Base-by-base conservation (phyloP, 2,113 vertebrate species). In the Oplegnathus fasciatus region DNA sequence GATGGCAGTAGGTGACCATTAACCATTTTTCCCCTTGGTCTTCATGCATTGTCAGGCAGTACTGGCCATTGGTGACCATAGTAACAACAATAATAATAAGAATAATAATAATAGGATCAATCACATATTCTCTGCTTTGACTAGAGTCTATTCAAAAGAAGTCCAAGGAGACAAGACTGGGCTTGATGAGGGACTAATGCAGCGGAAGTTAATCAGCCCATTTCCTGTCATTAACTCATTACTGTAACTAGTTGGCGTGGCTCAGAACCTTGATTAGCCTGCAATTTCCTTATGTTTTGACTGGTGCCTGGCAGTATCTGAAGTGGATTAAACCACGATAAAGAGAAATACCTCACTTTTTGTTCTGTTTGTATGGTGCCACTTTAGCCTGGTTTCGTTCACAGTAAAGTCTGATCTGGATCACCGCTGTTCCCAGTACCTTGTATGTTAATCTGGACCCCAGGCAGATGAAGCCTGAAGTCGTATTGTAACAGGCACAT, bases 211-310 rank as follows among this genome's bases (percentile, higher is more conserved):
- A 30, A 32, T 52, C n/a, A 15, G 30, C 67, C 66, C 69, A 66
- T 84, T 93, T 92, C 85, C 65, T 79, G 82, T 81, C 57, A 85
- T 93, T 91, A 77, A 44, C 40, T 61, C 34, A 37, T 37, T 37
- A 6, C 55, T 28, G 14, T 52, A 37, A 4, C 34, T n/a, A n/a
- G n/a, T 82, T 83, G 42, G 44, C 4, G 14, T 7, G 10, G 3
- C 26, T 78, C 7, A 0, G 40, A 65, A 57, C 86, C 74, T 84
- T 84, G 75, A 91, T 90, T 82, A 75, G 40, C 4, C 54, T 58
- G 75, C 22, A 62, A 50, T 90, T 91, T 89, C 79, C 85, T 84
- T 2, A 20, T 86, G 80, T 80, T 86, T 58, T 40, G 40, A 22
- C 40, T 15, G 65, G 40, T 1, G 10, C 66, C 48, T 6, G 1